phyloP scores from a whole-genome alignment of 2,797 vertebrate species.

The Manis crassicaudata region DNA sequence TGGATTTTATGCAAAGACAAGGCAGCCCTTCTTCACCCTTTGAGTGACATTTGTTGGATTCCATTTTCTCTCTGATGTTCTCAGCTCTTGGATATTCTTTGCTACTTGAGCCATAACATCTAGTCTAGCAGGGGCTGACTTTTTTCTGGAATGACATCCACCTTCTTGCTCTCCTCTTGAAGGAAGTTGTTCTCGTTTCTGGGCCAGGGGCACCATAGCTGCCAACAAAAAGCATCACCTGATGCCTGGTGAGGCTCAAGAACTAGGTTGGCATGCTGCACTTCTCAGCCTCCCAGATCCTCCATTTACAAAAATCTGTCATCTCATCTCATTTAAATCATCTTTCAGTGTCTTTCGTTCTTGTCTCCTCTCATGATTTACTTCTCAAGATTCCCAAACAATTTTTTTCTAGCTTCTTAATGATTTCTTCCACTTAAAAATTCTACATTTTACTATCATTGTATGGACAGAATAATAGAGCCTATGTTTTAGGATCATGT shows the following conservation, averaged over 20 bases:
- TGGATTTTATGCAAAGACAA: neutral
- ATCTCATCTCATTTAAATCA: neutral
- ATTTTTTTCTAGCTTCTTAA: neutral
- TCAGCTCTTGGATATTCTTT: neutral
- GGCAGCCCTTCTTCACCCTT: neutral
- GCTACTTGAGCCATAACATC: neutral
- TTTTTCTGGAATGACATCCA: neutral
- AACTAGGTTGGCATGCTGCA: neutral
- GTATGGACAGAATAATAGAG: neutral
- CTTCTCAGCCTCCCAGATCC: neutral
- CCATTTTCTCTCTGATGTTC: neutral
- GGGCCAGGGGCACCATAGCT: neutral
- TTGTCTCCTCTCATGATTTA: neutral
- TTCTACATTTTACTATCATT: neutral
- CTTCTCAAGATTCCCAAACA: neutral
- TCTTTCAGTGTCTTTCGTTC: neutral
- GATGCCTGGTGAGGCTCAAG: neutral
- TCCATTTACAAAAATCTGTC: neutral
- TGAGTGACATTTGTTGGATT: neutral
- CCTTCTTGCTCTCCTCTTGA: neutral
- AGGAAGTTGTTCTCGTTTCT: neutral
- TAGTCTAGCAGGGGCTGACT: neutral
- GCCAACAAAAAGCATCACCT: accelerated
- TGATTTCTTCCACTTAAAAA: neutral
- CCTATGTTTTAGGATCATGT: neutral